A percentile compares a stretch with the other conserved stretches of the same genome.
Evolutionary conservation across 2,113 vertebrate species (phyloP).

Genomic region (Antechinus stuartii): DNA sequence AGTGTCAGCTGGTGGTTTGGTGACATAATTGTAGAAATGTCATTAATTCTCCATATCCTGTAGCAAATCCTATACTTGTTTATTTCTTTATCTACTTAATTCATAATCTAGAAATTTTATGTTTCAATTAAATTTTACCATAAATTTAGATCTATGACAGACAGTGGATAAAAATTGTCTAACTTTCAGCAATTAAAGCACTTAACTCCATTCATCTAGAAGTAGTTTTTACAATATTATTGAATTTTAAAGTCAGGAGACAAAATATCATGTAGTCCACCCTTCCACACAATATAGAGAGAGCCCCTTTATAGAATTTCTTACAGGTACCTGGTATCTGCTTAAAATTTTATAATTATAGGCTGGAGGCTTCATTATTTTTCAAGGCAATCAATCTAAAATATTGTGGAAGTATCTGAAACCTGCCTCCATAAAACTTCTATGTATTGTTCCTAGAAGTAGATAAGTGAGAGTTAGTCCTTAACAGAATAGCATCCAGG

Average conservation of each 20-base stretch:
- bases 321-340: not conserved
- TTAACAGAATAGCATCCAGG: not conserved
- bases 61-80: constrained; percentile 69
- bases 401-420: not conserved
- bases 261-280: not conserved
- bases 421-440: not conserved
- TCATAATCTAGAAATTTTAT: not conserved
- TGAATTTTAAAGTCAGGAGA: constrained; percentile 21
- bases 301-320: not conserved
- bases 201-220: constrained; percentile 6
- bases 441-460: not conserved
- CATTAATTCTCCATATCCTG: constrained; percentile 53
- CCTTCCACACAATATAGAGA: not conserved
- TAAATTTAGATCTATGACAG: not conserved
- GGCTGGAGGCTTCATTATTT: not conserved
- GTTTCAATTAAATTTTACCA: not conserved
- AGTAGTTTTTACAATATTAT: not conserved
- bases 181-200: constrained; percentile 16
- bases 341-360: constrained; percentile 13
- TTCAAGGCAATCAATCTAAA: not conserved
- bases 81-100: constrained; percentile 57
- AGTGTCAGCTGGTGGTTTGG: constrained; percentile 59
- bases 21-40: constrained; percentile 57
- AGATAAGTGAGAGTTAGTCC: not conserved
- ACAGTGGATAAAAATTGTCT: not conserved